These are phyloP conservation scores for Phorcus lineatus DNA, from an alignment of 2,888 invertebrate genomes.

Conservation along the genomic window DNA sequence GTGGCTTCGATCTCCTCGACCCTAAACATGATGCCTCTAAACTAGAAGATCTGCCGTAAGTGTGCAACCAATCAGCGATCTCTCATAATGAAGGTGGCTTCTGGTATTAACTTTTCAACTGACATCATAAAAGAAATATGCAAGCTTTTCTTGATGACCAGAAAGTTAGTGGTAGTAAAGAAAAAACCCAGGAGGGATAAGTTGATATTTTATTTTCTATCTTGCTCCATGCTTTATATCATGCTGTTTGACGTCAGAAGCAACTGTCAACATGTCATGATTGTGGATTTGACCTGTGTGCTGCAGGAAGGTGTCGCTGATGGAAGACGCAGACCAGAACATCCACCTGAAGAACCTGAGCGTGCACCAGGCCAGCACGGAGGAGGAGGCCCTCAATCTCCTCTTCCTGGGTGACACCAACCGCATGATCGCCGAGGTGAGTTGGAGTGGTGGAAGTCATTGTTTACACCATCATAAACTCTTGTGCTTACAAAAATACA, in stretches of 20 bases:
- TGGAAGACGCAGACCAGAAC: constrained; percentile 75
- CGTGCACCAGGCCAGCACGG: constrained; percentile 71
- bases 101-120: no score
- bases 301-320: constrained; percentile 72
- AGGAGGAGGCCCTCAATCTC: constrained; percentile 75
- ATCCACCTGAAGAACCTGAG: constrained; percentile 75
- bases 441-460: background rate
- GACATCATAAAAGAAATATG: no score
- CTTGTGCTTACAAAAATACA: no score
- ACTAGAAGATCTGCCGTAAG: constrained; percentile 75
- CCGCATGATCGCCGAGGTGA: constrained; percentile 76
- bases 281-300: background rate
- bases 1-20: constrained; percentile 75
- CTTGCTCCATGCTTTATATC: no score
- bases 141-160: no score
- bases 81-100: no score
- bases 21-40: constrained; percentile 75
- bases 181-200: no score
- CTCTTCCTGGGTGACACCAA: constrained; percentile 76
- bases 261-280: no score
- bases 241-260: no score
- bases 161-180: no score
- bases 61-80: background rate
- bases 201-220: no score
- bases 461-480: no score